Percentiles rank a stretch among this genome's conserved stretches.
Conservation (phyloP, 1,140 invertebrate genomes). For the Hydropsyche tenuis region DNA sequence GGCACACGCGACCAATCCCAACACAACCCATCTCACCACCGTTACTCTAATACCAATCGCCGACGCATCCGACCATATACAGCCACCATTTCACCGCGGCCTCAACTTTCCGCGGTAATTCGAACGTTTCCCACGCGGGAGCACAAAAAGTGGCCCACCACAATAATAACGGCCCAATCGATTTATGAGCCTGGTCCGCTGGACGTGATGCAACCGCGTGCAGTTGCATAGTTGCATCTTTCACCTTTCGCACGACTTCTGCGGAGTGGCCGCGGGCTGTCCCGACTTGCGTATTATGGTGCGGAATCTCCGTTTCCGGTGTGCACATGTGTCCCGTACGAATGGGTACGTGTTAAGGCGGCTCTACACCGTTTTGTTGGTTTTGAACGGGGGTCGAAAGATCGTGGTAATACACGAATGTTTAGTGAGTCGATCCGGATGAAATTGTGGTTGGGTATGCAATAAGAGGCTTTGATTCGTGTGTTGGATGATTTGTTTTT, state of each 20-base stretch:
- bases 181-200: constrained; percentile 35
- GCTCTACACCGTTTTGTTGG: too few species aligned
- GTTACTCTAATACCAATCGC: too few species aligned
- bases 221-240: constrained; percentile 6
- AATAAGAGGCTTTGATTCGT: too few species aligned
- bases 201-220: constrained; percentile 26
- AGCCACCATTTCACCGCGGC: too few species aligned
- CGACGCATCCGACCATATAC: too few species aligned
- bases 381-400: too few species aligned
- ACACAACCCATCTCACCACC: too few species aligned
- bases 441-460: too few species aligned
- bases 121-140: constrained; percentile 29
- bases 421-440: too few species aligned
- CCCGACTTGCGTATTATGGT: background rate
- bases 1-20: too few species aligned
- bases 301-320: constrained; percentile 5
- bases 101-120: background rate
- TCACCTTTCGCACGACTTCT: constrained; percentile 26
- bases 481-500: too few species aligned
- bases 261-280: background rate
- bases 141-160: constrained; percentile 10
- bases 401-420: too few species aligned
- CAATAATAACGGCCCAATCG: constrained; percentile 29
- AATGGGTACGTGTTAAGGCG: background rate
- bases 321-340: background rate